phyloP scores from a whole-genome alignment of 2,113 vertebrate species.

The Pagrus major region DNA sequence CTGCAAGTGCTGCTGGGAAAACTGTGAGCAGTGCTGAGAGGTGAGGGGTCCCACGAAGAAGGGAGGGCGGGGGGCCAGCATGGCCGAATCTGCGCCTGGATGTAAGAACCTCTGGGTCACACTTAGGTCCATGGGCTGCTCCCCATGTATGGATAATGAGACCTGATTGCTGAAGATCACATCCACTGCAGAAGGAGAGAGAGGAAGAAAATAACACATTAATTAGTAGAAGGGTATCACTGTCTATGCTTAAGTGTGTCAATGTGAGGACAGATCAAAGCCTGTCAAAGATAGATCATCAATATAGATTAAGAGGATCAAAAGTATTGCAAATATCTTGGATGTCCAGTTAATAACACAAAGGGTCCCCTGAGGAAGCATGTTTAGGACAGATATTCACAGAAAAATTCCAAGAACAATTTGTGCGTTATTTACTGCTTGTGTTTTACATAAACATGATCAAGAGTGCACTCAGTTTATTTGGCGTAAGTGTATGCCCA shows the following conservation, averaged over 20 bases:
- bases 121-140: conserved; percentile 91
- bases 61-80: conserved; percentile 87
- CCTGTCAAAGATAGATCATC: background rate
- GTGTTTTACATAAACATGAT: conserved; percentile 31
- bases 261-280: background rate
- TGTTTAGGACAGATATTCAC: conserved; percentile 1
- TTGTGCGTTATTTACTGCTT: background rate
- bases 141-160: conserved; percentile 34
- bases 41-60: conserved; percentile 82
- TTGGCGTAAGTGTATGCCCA: conserved; percentile 21
- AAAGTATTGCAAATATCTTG: background rate
- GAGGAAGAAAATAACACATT: background rate
- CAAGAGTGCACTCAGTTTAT: conserved; percentile 23
- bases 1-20: conserved; percentile 83
- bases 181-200: conserved; percentile 63
- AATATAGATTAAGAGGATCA: background rate
- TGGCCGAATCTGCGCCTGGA: conserved; percentile 80
- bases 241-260: background rate
- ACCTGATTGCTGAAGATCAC: conserved; percentile 47
- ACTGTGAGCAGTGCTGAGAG: conserved; percentile 82
- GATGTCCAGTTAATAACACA: conserved; percentile 5
- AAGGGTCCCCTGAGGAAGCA: background rate
- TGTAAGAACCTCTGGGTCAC: conserved; percentile 87
- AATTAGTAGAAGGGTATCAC: background rate
- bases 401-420: background rate